Evolutionary conservation across 2,113 vertebrate genomes (phyloP).

Genomic region (Sceloporus tristichus): DNA sequence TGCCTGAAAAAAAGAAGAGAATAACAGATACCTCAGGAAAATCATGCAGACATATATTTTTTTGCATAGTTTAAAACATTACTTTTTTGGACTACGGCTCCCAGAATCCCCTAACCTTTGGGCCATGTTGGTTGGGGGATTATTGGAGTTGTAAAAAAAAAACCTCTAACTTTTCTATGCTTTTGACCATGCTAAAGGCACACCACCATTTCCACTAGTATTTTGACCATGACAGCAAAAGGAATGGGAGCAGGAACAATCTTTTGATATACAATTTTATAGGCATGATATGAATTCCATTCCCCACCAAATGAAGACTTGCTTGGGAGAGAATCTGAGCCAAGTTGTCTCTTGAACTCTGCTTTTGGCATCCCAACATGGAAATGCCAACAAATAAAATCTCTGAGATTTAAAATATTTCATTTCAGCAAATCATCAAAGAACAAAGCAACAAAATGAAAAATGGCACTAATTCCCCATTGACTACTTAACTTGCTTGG

Average conservation of each 20-base stretch:
- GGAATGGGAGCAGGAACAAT: constrained; percentile 24
- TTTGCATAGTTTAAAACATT: not conserved
- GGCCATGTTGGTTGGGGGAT: too few relatives aligned
- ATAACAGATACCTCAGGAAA: not conserved
- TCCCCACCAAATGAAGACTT: constrained; percentile 48
- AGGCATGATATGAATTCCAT: constrained; percentile 43
- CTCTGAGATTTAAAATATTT: constrained; percentile 60
- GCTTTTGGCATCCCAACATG: constrained; percentile 3
- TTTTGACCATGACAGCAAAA: constrained; percentile 37
- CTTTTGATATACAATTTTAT: constrained; percentile 46
- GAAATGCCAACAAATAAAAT: constrained; percentile 48
- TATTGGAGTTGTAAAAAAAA: not conserved
- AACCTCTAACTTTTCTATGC: not conserved
- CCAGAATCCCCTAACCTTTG: too few relatives aligned
- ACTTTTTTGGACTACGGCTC: too few relatives aligned
- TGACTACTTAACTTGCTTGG: constrained; percentile 63
- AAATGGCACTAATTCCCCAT: constrained; percentile 43
- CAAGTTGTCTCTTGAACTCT: constrained; percentile 35
- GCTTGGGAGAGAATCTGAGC: constrained; percentile 42
- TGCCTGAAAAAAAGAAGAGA: constrained; percentile 53
- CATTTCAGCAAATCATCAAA: constrained; percentile 53
- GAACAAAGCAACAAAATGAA: constrained; percentile 46
- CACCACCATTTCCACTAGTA: constrained; percentile 16
- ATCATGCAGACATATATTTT: constrained; percentile 9
- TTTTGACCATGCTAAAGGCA: not conserved